Percentiles rank a stretch among this genome's conserved stretches.
Conservation (phyloP, 1,140 invertebrate genomes). For the Radopholus similis region DNA sequence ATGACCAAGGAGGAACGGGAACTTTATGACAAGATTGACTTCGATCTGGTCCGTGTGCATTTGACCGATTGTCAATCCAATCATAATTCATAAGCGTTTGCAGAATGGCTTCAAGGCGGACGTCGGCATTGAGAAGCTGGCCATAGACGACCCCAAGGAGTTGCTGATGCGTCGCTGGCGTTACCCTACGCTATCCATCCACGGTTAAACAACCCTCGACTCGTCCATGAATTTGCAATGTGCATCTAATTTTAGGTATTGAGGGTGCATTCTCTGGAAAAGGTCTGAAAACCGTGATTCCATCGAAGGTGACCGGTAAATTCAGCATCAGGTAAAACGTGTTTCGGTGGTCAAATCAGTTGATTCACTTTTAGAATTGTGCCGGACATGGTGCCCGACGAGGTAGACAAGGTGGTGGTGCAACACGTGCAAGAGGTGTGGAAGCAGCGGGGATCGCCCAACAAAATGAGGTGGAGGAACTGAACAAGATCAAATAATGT, state of each 20-base stretch:
- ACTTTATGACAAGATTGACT: slow-evolving; percentile 82
- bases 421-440: slow-evolving; percentile 33
- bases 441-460: slow-evolving; percentile 28
- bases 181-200: slow-evolving; percentile 56
- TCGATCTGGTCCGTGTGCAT: slow-evolving; percentile 68
- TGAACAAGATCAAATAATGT: slow-evolving; percentile 7
- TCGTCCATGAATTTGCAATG: background rate
- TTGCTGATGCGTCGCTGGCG: slow-evolving; percentile 59
- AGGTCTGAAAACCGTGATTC: slow-evolving; percentile 74
- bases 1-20: slow-evolving; percentile 71
- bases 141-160: slow-evolving; percentile 71
- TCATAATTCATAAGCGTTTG: background rate
- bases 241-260: slow-evolving; percentile 63
- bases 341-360: background rate
- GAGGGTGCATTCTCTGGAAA: slow-evolving; percentile 84
- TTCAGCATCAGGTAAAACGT: slow-evolving; percentile 60
- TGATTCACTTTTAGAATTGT: slow-evolving; percentile 57
- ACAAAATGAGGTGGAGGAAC: slow-evolving; percentile 21
- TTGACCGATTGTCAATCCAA: slow-evolving; percentile 5
- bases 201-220: slow-evolving; percentile 41
- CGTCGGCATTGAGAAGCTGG: slow-evolving; percentile 71
- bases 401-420: slow-evolving; percentile 29
- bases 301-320: slow-evolving; percentile 64
- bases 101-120: slow-evolving; percentile 71
- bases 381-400: slow-evolving; percentile 65